These are phyloP conservation scores for Rhinophrynus dorsalis DNA, from an alignment of 2,797 vertebrate genomes.

Conservation along the genomic window DNA sequence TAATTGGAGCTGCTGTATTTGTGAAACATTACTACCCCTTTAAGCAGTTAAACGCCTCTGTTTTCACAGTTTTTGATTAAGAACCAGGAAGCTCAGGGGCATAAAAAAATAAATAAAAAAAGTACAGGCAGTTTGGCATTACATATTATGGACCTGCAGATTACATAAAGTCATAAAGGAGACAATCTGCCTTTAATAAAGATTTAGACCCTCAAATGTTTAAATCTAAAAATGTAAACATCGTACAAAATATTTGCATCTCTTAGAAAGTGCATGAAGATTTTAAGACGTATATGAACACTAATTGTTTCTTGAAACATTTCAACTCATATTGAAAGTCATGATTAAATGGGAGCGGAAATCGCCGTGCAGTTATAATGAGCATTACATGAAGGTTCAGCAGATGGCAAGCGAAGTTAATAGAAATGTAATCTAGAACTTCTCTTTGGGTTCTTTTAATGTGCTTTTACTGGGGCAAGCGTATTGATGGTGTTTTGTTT, in stretches of 20 bases:
- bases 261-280: not conserved
- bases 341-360: conserved; percentile 55
- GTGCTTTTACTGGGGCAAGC: not conserved
- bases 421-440: not conserved
- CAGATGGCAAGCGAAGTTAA: conserved; percentile 49
- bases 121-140: no score
- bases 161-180: no score
- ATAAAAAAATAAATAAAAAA: no score
- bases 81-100: no score
- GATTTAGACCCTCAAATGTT: no score
- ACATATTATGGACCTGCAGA: no score
- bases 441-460: not conserved
- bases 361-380: conserved; percentile 56
- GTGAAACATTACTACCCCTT: no score
- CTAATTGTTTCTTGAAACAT: conserved; percentile 8
- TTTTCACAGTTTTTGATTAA: no score
- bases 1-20: no score
- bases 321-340: conserved; percentile 60
- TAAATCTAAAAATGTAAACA: conserved; percentile 3
- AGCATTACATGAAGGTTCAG: conserved; percentile 47
- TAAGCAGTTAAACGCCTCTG: no score
- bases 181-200: no score
- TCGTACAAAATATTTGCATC: not conserved
- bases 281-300: not conserved
- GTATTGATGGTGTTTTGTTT: not conserved